Conservation (phyloP, 2,888 invertebrate genomes). For the Pollenia angustigena region DNA sequence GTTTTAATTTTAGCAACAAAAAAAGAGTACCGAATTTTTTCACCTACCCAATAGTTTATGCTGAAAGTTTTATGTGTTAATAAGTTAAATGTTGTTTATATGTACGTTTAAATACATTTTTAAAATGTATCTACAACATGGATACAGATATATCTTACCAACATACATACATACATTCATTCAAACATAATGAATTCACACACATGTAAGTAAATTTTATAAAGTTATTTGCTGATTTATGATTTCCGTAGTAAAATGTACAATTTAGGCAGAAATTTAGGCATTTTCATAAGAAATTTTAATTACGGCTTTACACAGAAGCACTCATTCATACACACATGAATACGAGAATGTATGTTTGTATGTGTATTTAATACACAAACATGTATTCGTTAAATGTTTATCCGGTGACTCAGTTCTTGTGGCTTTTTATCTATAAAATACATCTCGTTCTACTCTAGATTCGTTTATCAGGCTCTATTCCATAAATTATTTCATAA, state of each 20-base stretch:
- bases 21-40: too few species aligned
- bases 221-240: slow-evolving; percentile 67
- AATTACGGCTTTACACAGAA: slow-evolving; percentile 43
- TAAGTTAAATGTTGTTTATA: slow-evolving; percentile 28
- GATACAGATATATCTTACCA: neutral
- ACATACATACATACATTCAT: neutral
- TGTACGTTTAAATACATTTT: neutral
- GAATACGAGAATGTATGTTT: too few species aligned
- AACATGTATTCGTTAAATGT: neutral
- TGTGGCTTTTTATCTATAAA: slow-evolving; percentile 14
- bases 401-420: slow-evolving; percentile 34
- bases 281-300: slow-evolving; percentile 59
- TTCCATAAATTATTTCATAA: slow-evolving; percentile 46
- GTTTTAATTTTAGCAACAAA: too few species aligned
- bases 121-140: neutral
- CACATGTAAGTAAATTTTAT: neutral
- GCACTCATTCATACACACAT: too few species aligned
- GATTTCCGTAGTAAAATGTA: slow-evolving; percentile 66
- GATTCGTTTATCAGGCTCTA: neutral
- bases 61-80: slow-evolving; percentile 28
- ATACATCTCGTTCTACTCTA: slow-evolving; percentile 1
- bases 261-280: slow-evolving; percentile 51
- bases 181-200: neutral
- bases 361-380: neutral
- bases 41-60: neutral